Percentiles rank a stretch among this genome's conserved stretches.
Conservation (phyloP, 2,797 vertebrate genomes). For the Cyprinella venusta region DNA sequence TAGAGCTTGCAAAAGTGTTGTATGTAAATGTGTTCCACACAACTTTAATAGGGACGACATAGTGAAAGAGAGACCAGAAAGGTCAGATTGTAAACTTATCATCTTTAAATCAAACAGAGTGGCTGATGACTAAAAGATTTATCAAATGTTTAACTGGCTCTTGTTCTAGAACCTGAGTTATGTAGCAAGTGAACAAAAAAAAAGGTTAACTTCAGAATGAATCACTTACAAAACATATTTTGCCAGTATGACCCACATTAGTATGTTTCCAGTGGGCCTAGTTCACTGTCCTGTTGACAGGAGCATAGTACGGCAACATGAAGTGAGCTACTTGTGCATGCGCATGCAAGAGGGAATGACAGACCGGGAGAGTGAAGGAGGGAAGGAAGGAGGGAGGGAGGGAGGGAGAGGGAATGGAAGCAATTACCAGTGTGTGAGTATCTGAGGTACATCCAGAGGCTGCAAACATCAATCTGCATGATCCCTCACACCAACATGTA, state of each 20-base stretch:
- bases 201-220: neutral
- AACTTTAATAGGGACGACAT: conserved; percentile 23
- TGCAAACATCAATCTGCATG: conserved; percentile 23
- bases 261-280: conserved; percentile 20
- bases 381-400: too few species aligned
- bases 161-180: conserved; percentile 6
- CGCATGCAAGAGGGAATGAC: neutral
- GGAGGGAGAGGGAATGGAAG: neutral
- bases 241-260: conserved; percentile 15
- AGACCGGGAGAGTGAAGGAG: neutral
- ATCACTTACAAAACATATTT: conserved; percentile 5
- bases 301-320: conserved; percentile 19
- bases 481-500: neutral
- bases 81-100: conserved; percentile 17
- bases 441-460: conserved; percentile 12
- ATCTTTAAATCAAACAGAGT: conserved; percentile 24
- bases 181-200: neutral
- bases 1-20: neutral
- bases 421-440: conserved; percentile 43
- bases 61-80: neutral
- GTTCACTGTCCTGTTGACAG: conserved; percentile 36
- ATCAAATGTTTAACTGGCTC: neutral
- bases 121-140: conserved; percentile 26
- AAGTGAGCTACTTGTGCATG: conserved; percentile 19
- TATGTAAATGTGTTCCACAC: too few species aligned